Conservation (phyloP, 1,140 invertebrate genomes). For the Paramacrobiotus metropolitanus region DNA sequence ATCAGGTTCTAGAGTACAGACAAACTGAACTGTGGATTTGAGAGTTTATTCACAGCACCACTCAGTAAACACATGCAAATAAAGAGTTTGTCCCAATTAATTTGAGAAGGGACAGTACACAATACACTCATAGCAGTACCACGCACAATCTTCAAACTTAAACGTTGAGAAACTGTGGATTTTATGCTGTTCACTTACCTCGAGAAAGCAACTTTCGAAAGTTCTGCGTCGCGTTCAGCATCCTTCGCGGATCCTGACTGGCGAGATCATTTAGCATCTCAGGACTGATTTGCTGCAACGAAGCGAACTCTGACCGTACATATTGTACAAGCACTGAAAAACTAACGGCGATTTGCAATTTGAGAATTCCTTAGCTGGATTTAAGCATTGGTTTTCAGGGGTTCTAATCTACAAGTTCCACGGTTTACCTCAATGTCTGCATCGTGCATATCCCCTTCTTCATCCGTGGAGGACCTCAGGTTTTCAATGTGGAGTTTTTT, state of each 20-base stretch:
- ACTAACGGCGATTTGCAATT: background rate
- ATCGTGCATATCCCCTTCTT: background rate
- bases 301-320: no score
- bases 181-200: no score
- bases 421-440: background rate
- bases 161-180: no score
- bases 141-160: background rate
- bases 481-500: background rate
- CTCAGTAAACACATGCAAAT: no score
- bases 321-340: background rate
- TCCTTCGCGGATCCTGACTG: background rate
- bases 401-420: no score
- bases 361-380: no score
- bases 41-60: background rate
- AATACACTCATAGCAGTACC: no score
- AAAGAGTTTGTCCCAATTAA: no score
- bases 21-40: conserved; percentile 8
- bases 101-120: no score
- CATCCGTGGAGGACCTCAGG: background rate
- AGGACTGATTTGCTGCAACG: background rate
- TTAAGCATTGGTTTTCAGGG: no score
- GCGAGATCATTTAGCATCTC: background rate
- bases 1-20: conserved; percentile 52
- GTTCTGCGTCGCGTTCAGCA: conserved; percentile 62
- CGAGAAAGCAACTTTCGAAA: conserved; percentile 78